Base-by-base conservation (phyloP, 1,140 invertebrate genomes). In the Scaptomyza montana region DNA sequence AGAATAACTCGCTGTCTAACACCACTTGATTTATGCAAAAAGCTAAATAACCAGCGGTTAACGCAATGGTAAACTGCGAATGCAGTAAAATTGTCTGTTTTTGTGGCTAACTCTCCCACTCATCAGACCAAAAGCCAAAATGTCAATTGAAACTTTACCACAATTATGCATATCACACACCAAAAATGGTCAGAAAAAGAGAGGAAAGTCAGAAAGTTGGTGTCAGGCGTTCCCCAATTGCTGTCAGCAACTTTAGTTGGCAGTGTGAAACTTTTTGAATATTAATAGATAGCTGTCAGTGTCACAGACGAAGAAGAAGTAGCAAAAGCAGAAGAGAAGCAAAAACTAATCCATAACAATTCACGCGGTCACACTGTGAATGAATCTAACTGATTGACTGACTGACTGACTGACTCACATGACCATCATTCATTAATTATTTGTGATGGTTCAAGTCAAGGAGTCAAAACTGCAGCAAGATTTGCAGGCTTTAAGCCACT, bases 331-430 rank as follows among this genome's bases (percentile, higher is more conserved):
- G 16, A 16, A 33, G 6, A 33, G 33, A 36, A 36, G 2, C 33
- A 49, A 59, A 74, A 74, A 69, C 65, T 69, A 74, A 74, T 69
- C 71, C 66, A 74, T 69, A 74, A 63, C 71, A 73, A 68, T 68
- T 56, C 70, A 43, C 57, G 59, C 53, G 25, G 3, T 30, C 39
- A 53, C 6, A 53, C 9, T 51, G 9, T 12, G 39, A 41, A 5
- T n/a, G n/a, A n/a, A 16, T 16, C 16, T 16, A 16, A n/a, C 12
- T n/a, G 9, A 10, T 0, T 12, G 2, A 39, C 36, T 39, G 36
- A 4, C 3, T 10, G 21, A 25, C 39, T 41, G 39, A 41, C 53
- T 16, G 16, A 16, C 16, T 51, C 53, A 59, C 36, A 46, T 56
- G 61, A 19, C 51, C 57, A 19, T 60, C 64, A 56, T 74, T 59